Conservation (phyloP, 2,113 vertebrate species). For the Pungitius pungitius region DNA sequence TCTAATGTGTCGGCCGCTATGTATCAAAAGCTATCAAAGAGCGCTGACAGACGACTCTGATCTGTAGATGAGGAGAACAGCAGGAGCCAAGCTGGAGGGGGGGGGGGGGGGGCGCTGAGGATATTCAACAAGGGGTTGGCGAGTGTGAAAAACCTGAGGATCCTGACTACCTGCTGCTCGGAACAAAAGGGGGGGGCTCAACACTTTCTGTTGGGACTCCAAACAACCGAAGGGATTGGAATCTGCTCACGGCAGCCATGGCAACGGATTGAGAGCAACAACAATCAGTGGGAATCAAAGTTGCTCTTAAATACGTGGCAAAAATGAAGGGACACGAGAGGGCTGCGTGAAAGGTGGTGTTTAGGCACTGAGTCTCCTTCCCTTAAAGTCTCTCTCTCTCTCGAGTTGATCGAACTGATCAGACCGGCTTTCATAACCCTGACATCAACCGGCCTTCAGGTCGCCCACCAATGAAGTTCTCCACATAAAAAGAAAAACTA, state of each 20-base stretch:
- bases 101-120: conserved; percentile 9
- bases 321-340: neutral
- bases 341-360: neutral
- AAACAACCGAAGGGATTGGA: conserved; percentile 78
- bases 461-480: neutral
- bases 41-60: conserved; percentile 52
- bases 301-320: neutral
- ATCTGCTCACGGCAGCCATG: conserved; percentile 61
- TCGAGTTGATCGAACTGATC: neutral
- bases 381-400: conserved; percentile 1
- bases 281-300: conserved; percentile 45
- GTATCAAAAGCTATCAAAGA: conserved; percentile 40
- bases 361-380: conserved; percentile 47
- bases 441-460: neutral
- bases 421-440: conserved; percentile 8
- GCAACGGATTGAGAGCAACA: conserved; percentile 66
- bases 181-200: conserved; percentile 62
- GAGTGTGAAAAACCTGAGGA: conserved; percentile 70
- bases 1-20: conserved; percentile 25
- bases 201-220: conserved; percentile 58
- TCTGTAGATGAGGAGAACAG: conserved; percentile 60
- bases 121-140: conserved; percentile 37
- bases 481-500: neutral
- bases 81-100: conserved; percentile 55
- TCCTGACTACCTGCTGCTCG: conserved; percentile 78